These are phyloP conservation scores for Carapus acus DNA, from an alignment of 2,797 vertebrate genomes.

Conservation along the genomic window DNA sequence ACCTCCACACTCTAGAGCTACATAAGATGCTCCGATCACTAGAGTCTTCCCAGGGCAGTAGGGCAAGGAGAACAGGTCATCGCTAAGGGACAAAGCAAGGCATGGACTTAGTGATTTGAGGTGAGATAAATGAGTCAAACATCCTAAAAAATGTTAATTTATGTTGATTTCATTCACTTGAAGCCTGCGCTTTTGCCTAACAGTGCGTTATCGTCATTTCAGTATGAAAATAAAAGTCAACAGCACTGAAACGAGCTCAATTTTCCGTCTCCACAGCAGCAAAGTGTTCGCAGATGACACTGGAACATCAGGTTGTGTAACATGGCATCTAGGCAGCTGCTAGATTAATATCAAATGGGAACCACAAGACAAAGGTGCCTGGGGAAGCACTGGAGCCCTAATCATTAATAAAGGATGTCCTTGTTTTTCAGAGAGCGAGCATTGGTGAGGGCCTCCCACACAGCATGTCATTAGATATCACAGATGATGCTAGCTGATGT, in stretches of 20 bases:
- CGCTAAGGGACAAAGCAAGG: conserved; percentile 64
- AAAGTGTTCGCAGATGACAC: conserved; percentile 14
- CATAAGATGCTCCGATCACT: conserved; percentile 90
- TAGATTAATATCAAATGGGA: conserved; percentile 9
- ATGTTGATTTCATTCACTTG: too few relatives aligned
- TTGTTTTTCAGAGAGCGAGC: not conserved
- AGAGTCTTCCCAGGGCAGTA: conserved; percentile 93
- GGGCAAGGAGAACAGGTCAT: conserved; percentile 90
- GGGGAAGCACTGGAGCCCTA: not conserved
- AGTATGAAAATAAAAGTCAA: not conserved
- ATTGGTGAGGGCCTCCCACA: not conserved
- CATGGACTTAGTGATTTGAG: not conserved
- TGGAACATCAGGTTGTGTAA: conserved; percentile 10
- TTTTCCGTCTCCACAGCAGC: conserved; percentile 15
- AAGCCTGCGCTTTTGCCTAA: not conserved
- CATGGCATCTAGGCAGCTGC: conserved; percentile 8
- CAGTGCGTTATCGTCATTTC: not conserved
- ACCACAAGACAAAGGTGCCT: conserved; percentile 13
- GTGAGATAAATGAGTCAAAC: not conserved
- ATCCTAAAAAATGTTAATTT: too few relatives aligned
- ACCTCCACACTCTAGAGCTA: conserved; percentile 92
- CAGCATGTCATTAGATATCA: not conserved
- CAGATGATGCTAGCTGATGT: not conserved
- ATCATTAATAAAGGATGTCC: conserved; percentile 2
- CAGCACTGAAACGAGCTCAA: not conserved